Conservation (phyloP, 2,888 invertebrate species). For the Andrena fulva region DNA sequence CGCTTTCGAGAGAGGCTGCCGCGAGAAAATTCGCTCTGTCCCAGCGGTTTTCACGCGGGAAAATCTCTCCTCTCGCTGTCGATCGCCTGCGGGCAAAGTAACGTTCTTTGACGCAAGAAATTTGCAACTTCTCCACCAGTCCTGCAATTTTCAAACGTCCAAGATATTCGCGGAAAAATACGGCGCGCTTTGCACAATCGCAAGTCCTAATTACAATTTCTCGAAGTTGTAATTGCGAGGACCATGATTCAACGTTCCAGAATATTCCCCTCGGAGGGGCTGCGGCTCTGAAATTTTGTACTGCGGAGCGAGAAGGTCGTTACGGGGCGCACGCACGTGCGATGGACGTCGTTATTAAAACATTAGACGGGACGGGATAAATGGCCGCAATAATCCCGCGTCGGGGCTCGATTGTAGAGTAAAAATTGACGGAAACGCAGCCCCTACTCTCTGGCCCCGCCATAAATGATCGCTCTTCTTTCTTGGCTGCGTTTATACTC, state of each 20-base stretch:
- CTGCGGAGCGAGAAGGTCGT: not conserved
- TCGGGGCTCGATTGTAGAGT: conserved; percentile 81
- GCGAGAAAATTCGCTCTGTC: conserved; percentile 46
- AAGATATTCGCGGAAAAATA: not conserved
- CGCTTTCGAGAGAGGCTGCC: conserved; percentile 24
- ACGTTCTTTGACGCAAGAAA: not conserved
- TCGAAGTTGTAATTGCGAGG: not conserved
- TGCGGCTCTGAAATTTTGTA: not conserved
- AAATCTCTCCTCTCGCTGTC: conserved; percentile 15
- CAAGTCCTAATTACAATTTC: not conserved
- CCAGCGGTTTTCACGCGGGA: conserved; percentile 36
- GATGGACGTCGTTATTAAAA: conserved; percentile 81
- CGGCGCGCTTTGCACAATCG: not conserved
- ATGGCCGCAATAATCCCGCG: conserved; percentile 81
- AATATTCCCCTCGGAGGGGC: not conserved
- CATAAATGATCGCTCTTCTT: conserved; percentile 83
- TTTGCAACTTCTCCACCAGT: too few relatives aligned
- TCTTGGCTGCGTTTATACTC: conserved; percentile 82
- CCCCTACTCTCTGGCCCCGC: conserved; percentile 52
- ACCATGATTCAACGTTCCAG: not conserved
- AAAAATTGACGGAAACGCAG: conserved; percentile 70
- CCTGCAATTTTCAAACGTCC: too few relatives aligned
- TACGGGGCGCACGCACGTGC: conserved; percentile 58
- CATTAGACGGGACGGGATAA: conserved; percentile 79
- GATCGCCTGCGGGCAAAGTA: not conserved